Base-by-base conservation (phyloP, 2,797 vertebrate genomes). In the Harpagifer antarcticus region DNA sequence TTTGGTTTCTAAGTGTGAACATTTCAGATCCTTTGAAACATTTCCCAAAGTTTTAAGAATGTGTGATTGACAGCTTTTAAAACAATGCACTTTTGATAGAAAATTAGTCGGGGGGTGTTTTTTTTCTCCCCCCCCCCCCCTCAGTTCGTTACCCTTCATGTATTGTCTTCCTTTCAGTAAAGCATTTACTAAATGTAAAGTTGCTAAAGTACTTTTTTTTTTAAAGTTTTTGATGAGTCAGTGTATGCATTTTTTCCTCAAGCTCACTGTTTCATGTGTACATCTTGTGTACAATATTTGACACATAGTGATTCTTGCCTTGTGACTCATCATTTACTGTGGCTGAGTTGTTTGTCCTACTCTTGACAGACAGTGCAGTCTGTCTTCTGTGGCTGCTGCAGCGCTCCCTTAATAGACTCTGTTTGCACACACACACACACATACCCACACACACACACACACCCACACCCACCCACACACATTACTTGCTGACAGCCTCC, bases 361-460 rank as follows among this genome's bases (percentile, higher is more conserved):
- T 43, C 79, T 86, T 86, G 86, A 87, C 74, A 68, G 91, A 86
- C 74, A 85, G 80, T 44, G 49, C 71, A 76, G 78, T 70, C 75
- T 86, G 79, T 74, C 76, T 75, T 72, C 14, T 81, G 56, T 72
- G 66, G 74, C 82, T 74, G 40, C 60, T 61, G 55, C 66, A 57
- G 23, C 48, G 45, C 55, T 81, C 76, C 74, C 17, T 72, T 83
- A 69, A 90, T 88, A 85, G 84, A 81, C 68, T 74, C 42, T 79
- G 78, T 74, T 76, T 70, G 54, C 49, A 69, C 76, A 56, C 60
- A 56, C 60, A 68, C 58, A 71, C 63, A 56, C 59, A n/a, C n/a
- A 27, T 62, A 20, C 20, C 20, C 20, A 20, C 49, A 69, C 76
- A 56, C 49, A 69, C 76, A 56, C 60, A 56, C 60, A 68, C 58